Conservation (phyloP, 2,888 invertebrate genomes). For the Ctenicera cuprea region DNA sequence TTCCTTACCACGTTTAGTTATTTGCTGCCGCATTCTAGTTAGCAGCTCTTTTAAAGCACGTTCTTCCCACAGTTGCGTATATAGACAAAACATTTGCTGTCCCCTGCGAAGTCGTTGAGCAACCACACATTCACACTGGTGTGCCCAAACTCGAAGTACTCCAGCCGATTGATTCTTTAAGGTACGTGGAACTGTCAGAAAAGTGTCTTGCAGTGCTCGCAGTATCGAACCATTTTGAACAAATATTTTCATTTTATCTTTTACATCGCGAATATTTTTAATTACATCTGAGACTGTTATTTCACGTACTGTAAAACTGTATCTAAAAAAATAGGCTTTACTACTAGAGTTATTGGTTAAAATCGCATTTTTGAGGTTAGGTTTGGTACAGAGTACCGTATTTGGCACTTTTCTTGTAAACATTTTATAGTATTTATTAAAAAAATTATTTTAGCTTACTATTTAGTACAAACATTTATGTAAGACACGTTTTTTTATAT, state of each 20-base stretch:
- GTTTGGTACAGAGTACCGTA: conserved; percentile 55
- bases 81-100: conserved; percentile 79
- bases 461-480: conserved; percentile 25
- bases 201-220: conserved; percentile 39
- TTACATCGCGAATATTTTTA: conserved; percentile 44
- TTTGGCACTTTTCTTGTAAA: conserved; percentile 53
- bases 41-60: conserved; percentile 76
- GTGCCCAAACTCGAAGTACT: conserved; percentile 74
- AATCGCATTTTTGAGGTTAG: conserved; percentile 66
- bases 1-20: conserved; percentile 74
- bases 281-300: conserved; percentile 57
- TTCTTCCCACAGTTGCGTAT: conserved; percentile 79
- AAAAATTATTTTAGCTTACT: conserved; percentile 24
- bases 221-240: conserved; percentile 33
- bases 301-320: conserved; percentile 60
- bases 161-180: conserved; percentile 73
- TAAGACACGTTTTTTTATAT: conserved; percentile 2
- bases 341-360: conserved; percentile 53
- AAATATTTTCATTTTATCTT: conserved; percentile 43
- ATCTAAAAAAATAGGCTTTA: conserved; percentile 55
- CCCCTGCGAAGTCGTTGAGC: conserved; percentile 79
- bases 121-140: conserved; percentile 75
- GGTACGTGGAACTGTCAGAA: conserved; percentile 58
- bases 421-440: conserved; percentile 40
- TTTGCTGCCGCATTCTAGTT: conserved; percentile 70